Conservation (phyloP, 2,113 vertebrate species). For the Vireo altiloquus region DNA sequence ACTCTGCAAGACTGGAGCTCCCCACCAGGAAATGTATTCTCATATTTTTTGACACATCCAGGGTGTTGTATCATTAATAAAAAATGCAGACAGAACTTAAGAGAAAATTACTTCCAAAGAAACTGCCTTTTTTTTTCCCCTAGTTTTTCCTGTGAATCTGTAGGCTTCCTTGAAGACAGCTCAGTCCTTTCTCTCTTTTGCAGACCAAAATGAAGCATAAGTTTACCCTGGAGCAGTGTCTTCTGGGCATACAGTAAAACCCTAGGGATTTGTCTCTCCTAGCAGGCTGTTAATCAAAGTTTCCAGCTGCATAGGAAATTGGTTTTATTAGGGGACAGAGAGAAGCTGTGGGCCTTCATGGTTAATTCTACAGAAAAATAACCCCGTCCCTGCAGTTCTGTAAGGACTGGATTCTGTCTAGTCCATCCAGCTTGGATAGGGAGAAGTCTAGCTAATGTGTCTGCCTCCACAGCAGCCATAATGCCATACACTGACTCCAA, state of each 20-base stretch:
- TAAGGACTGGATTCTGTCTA: background rate
- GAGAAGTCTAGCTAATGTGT: background rate
- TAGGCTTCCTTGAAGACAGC: background rate
- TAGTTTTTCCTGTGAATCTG: background rate
- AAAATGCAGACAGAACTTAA: slow-evolving; percentile 44
- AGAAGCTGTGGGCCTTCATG: background rate
- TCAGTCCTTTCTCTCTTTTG: background rate
- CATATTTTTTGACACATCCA: slow-evolving; percentile 57
- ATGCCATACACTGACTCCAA: background rate
- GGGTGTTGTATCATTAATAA: slow-evolving; percentile 63
- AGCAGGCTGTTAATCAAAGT: background rate
- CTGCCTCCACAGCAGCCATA: background rate
- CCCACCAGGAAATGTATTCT: slow-evolving; percentile 43
- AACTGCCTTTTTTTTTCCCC: background rate
- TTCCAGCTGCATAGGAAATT: slow-evolving; percentile 5
- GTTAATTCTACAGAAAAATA: background rate
- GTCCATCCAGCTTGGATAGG: background rate
- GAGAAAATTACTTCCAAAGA: slow-evolving; percentile 20
- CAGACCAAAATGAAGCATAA: background rate
- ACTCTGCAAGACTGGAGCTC: slow-evolving; percentile 23
- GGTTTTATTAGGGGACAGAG: background rate
- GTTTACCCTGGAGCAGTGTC: background rate
- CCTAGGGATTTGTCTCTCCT: background rate
- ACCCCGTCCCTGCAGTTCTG: background rate
- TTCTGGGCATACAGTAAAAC: background rate